These are phyloP conservation scores for Hippoglossus stenolepis DNA, from an alignment of 2,113 vertebrate species.

Conservation along the genomic window DNA sequence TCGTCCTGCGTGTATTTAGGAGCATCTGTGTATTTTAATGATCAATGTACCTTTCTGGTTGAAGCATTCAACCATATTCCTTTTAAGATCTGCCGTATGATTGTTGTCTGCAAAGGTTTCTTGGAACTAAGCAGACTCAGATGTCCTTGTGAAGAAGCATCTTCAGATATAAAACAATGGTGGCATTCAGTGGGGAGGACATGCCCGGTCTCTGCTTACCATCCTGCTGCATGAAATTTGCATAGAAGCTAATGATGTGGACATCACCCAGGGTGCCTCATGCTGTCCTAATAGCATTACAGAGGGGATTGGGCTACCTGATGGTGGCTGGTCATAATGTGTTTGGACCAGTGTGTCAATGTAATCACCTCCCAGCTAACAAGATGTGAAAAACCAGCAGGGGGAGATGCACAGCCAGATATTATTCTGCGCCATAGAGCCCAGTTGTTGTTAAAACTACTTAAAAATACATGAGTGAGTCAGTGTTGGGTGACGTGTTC, in stretches of 20 bases:
- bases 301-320: conserved; percentile 48
- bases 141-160: background rate
- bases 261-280: conserved; percentile 29
- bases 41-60: no score
- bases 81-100: no score
- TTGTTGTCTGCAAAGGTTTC: no score
- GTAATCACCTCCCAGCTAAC: conserved; percentile 43
- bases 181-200: background rate
- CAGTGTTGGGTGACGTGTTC: no score
- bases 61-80: no score
- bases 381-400: conserved; percentile 12
- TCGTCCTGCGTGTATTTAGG: no score
- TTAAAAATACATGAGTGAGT: no score
- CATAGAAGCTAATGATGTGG: conserved; percentile 47
- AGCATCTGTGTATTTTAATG: no score
- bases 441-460: no score
- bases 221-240: conserved; percentile 39
- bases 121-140: background rate
- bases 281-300: conserved; percentile 57
- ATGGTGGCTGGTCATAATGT: conserved; percentile 54
- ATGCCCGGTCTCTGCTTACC: conserved; percentile 27
- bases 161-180: background rate
- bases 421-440: no score
- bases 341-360: conserved; percentile 58
- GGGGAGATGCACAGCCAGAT: background rate